Evolutionary conservation across 2,113 vertebrate species (phyloP).

Genomic region (Phocoena phocoena): DNA sequence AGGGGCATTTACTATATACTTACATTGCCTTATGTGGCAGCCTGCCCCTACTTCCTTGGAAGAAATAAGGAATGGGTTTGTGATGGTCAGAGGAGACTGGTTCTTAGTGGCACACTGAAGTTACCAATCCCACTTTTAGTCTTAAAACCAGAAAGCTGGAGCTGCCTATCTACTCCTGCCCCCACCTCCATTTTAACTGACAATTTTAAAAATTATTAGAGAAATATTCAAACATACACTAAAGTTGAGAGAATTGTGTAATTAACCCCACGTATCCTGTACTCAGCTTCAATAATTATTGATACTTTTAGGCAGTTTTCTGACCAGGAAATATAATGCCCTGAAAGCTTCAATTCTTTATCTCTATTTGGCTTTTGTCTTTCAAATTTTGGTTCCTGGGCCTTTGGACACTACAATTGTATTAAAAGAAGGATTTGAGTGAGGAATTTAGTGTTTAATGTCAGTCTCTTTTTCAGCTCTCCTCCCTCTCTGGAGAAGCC

Average conservation of each 20-base stretch:
- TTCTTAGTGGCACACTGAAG: not conserved
- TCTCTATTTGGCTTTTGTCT: conserved; percentile 15
- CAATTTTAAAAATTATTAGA: not conserved
- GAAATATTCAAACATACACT: not conserved
- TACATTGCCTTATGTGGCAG: not conserved
- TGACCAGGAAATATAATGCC: not conserved
- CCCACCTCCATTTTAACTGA: not conserved
- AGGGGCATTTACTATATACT: not conserved
- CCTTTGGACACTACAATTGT: not conserved
- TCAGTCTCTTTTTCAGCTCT: not conserved
- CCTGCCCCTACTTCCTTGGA: not conserved
- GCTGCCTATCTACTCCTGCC: not conserved
- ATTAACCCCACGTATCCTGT: not conserved
- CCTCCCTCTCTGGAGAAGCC: not conserved
- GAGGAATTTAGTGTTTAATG: not conserved
- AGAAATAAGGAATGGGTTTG: not conserved
- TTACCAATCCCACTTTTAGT: not conserved
- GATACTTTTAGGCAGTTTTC: not conserved
- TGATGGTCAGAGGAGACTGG: not conserved
- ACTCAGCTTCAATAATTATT: not conserved
- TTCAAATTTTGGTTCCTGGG: conserved; percentile 4
- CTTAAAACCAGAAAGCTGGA: not conserved
- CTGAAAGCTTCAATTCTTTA: not conserved
- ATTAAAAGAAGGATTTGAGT: conserved; percentile 6
- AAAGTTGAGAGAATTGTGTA: conserved; percentile 1